Percentiles rank a stretch among this genome's conserved stretches.
phyloP scores from a whole-genome alignment of 2,888 invertebrate species.

The Mesopsocus fuscifrons region DNA sequence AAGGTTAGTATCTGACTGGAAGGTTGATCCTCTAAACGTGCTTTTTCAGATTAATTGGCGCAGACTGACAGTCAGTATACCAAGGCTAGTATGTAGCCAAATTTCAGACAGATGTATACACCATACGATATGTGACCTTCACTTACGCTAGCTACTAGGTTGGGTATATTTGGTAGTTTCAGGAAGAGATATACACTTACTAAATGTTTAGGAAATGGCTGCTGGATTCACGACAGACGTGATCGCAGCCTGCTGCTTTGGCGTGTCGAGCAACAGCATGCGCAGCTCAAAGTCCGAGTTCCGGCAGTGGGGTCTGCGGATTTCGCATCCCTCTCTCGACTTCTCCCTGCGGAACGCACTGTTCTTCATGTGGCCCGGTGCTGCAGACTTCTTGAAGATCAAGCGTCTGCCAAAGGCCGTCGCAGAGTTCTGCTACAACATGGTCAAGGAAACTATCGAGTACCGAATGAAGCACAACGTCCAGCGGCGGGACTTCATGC shows the following conservation, averaged over 20 bases:
- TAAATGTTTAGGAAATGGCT: constrained; percentile 4
- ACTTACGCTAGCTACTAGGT: too few species aligned
- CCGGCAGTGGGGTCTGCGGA: constrained; percentile 5
- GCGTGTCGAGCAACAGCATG: constrained; percentile 9
- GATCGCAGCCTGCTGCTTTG: constrained; percentile 7
- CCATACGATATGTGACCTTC: too few species aligned
- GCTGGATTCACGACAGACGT: constrained; percentile 8
- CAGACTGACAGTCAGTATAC: too few species aligned
- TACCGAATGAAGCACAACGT: constrained; percentile 7
- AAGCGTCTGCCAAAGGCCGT: constrained; percentile 6
- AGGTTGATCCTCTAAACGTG: too few species aligned
- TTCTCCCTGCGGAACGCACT: constrained; percentile 6
- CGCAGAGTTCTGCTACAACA: constrained; percentile 6
- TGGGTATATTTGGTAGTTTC: too few species aligned
- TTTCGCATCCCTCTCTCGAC: constrained; percentile 6
- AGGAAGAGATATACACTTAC: too few species aligned
- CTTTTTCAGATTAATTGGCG: too few species aligned
- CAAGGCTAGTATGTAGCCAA: too few species aligned
- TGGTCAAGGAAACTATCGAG: constrained; percentile 9
- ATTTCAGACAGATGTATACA: too few species aligned
- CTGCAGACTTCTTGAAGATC: constrained; percentile 8
- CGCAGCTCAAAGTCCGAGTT: constrained; percentile 5
- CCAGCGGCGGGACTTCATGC: constrained; percentile 6
- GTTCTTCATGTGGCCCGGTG: constrained; percentile 9
- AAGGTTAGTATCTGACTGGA: constrained; percentile 6